phyloP scores from a whole-genome alignment of 2,113 vertebrate species.

The Nicator chloris region DNA sequence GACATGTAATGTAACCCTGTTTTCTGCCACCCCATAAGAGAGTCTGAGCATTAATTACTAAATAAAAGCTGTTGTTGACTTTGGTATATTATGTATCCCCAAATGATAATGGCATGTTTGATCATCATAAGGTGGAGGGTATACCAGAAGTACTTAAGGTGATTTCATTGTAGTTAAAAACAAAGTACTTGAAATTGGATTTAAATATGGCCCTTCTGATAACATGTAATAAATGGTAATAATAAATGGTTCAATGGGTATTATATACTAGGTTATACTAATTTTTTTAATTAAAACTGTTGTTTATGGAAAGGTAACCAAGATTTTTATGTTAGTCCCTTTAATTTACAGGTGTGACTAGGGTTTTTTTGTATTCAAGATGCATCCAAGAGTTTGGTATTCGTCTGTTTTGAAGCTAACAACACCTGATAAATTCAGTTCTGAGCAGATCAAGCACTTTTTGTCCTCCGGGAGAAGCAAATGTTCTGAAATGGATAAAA shows the following conservation, averaged over 20 bases:
- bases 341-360: slow-evolving; percentile 28
- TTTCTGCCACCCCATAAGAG: not conserved
- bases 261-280: not conserved
- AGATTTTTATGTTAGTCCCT: not conserved
- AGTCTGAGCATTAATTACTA: not conserved
- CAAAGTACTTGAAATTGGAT: not conserved
- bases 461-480: not conserved
- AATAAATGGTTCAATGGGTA: not conserved
- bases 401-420: not conserved
- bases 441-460: not conserved
- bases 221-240: not conserved
- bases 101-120: not conserved
- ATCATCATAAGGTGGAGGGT: not conserved
- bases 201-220: not conserved
- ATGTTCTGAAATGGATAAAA: not conserved
- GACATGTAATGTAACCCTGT: not conserved
- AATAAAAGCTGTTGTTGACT: not conserved
- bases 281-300: not conserved
- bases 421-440: not conserved
- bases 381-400: not conserved
- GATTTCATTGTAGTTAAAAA: not conserved
- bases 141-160: not conserved
- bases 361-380: not conserved
- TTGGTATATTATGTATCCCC: not conserved
- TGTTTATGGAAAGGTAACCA: not conserved